Conservation (phyloP, 2,797 vertebrate species). For the Eulemur albifrons region DNA sequence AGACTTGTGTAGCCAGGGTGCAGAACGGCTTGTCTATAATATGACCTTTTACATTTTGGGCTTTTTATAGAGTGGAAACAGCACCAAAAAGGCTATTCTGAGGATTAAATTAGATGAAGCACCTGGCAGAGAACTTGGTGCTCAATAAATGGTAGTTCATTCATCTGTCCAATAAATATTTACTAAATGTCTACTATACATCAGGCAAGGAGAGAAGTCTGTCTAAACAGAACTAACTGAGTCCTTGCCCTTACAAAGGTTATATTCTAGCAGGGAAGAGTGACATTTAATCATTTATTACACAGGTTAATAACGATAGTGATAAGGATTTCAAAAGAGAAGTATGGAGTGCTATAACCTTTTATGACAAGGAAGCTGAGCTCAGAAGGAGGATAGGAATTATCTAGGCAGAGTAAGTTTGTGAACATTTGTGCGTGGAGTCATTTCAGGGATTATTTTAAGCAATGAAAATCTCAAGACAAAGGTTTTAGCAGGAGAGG, state of each 20-base stretch:
- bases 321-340: neutral
- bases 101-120: neutral
- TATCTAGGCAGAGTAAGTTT: neutral
- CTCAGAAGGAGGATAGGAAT: neutral
- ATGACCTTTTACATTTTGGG: neutral
- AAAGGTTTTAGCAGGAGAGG: neutral
- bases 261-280: neutral
- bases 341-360: neutral
- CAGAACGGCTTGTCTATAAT: neutral
- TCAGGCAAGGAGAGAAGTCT: neutral
- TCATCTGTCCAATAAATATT: constrained; percentile 9
- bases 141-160: constrained; percentile 15
- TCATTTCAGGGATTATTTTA: neutral
- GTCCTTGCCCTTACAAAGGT: neutral
- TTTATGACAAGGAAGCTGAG: neutral
- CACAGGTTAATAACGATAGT: neutral
- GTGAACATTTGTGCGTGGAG: neutral
- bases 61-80: constrained; percentile 9
- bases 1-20: neutral
- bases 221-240: neutral
- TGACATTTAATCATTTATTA: neutral
- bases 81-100: neutral
- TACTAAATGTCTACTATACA: neutral
- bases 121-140: neutral
- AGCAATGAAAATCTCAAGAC: neutral